phyloP scores from a whole-genome alignment of 2,888 invertebrate genomes.

The Notocelia uddmanniana region DNA sequence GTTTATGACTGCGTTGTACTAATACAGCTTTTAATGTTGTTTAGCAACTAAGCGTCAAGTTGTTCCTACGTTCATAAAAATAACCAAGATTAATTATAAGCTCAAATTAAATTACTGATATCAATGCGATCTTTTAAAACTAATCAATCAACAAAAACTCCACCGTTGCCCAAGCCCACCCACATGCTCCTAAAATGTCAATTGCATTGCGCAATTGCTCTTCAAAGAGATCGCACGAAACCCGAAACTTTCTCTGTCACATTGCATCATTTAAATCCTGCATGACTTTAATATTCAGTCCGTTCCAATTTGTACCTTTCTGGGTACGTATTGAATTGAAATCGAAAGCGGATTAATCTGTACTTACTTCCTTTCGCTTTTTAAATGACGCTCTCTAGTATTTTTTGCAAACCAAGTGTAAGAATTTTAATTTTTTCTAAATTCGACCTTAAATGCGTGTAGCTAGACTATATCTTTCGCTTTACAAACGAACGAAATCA shows the following conservation, averaged over 20 bases:
- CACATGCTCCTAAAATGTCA: constrained; percentile 48
- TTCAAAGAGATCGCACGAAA: constrained; percentile 47
- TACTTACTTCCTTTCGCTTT: constrained; percentile 7
- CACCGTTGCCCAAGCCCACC: constrained; percentile 31
- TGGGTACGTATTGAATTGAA: neutral
- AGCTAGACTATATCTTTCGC: neutral
- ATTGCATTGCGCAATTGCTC: constrained; percentile 46
- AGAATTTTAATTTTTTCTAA: neutral
- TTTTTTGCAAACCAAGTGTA: neutral
- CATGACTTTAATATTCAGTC: constrained; percentile 6
- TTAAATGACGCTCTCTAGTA: neutral
- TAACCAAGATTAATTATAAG: too few relatives aligned
- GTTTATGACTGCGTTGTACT: too few relatives aligned
- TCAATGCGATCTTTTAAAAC: constrained; percentile 7
- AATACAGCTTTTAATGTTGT: neutral
- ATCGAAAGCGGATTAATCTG: neutral
- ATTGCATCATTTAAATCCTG: constrained; percentile 51
- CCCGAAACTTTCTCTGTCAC: constrained; percentile 55
- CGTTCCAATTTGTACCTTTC: neutral
- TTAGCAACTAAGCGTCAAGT: neutral
- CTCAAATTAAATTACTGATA: constrained; percentile 5
- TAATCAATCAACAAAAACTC: constrained; percentile 27
- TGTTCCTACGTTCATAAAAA: neutral
- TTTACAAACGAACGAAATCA: neutral
- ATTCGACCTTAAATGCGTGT: neutral